Conservation (phyloP, 2,797 vertebrate species). For the Crax fasciolata region DNA sequence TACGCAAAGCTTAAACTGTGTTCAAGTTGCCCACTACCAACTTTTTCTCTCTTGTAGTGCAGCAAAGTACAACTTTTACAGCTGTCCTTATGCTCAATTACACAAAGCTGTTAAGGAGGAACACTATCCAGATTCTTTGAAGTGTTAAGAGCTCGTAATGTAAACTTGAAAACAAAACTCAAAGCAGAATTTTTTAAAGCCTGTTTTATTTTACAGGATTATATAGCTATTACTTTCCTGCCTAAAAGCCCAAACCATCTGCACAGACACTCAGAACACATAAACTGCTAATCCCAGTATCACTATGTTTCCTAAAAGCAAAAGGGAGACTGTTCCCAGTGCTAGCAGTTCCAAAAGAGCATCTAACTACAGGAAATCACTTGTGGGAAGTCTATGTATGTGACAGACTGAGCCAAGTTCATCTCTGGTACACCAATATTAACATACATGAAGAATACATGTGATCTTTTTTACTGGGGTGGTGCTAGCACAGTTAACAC, state of each 20-base stretch:
- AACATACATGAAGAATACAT: not conserved
- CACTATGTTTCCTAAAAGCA: slow-evolving; percentile 57
- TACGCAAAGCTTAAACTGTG: slow-evolving; percentile 43
- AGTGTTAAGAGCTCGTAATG: slow-evolving; percentile 15
- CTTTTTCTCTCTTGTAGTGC: not conserved
- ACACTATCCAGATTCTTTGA: slow-evolving; percentile 3
- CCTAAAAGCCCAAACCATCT: slow-evolving; percentile 18
- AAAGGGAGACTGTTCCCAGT: not conserved
- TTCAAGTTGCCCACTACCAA: not conserved
- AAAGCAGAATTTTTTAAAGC: slow-evolving; percentile 13
- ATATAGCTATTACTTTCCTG: slow-evolving; percentile 21
- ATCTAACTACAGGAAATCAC: slow-evolving; percentile 58
- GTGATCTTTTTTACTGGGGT: not conserved
- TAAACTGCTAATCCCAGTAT: slow-evolving; percentile 44
- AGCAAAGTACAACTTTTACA: not conserved
- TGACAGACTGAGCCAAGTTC: not conserved
- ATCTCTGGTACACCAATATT: slow-evolving; percentile 12
- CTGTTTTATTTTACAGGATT: not conserved
- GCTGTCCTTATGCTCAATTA: not conserved
- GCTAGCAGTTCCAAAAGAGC: slow-evolving; percentile 48
- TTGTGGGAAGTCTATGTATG: slow-evolving; percentile 16
- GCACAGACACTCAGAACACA: slow-evolving; percentile 3
- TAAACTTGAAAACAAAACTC: slow-evolving; percentile 43
- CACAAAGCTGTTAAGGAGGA: not conserved
- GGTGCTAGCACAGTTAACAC: not conserved